A percentile compares a stretch with the other conserved stretches of the same genome.
phyloP scores from a whole-genome alignment of 2,113 vertebrate species.

The Ascaphus truei region DNA sequence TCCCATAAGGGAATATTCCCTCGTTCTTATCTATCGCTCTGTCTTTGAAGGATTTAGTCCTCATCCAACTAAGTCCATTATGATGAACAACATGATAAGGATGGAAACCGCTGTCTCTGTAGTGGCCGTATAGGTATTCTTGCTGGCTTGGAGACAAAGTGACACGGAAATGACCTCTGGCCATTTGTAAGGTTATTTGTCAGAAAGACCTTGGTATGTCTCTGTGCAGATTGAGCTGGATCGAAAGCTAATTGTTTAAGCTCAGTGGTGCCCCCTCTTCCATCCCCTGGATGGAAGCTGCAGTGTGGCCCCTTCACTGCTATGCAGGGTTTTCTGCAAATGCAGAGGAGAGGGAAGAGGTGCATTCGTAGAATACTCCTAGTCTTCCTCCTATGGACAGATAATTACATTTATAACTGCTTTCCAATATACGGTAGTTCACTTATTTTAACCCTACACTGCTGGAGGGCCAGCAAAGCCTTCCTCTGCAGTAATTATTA shows the following conservation, averaged over 20 bases:
- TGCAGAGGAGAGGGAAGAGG: not conserved
- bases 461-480: too few relatives aligned
- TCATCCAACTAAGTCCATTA: not conserved
- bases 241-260: not conserved
- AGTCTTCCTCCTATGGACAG: too few relatives aligned
- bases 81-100: not conserved
- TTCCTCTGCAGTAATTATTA: too few relatives aligned
- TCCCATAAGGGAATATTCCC: not conserved
- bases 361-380: too few relatives aligned
- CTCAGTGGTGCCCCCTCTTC: conserved; percentile 14
- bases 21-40: not conserved
- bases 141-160: not conserved
- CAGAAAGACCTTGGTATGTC: conserved; percentile 11
- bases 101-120: not conserved
- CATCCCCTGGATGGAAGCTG: not conserved
- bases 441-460: too few relatives aligned
- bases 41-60: not conserved
- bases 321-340: not conserved
- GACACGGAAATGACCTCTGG: conserved; percentile 24
- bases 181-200: conserved; percentile 9
- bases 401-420: too few relatives aligned
- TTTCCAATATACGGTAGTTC: too few relatives aligned
- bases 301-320: conserved; percentile 1
- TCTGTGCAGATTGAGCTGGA: not conserved
- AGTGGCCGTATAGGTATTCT: not conserved